Evolutionary conservation across 2,113 vertebrate genomes (phyloP).

Genomic region (Corvus moneduloides): DNA sequence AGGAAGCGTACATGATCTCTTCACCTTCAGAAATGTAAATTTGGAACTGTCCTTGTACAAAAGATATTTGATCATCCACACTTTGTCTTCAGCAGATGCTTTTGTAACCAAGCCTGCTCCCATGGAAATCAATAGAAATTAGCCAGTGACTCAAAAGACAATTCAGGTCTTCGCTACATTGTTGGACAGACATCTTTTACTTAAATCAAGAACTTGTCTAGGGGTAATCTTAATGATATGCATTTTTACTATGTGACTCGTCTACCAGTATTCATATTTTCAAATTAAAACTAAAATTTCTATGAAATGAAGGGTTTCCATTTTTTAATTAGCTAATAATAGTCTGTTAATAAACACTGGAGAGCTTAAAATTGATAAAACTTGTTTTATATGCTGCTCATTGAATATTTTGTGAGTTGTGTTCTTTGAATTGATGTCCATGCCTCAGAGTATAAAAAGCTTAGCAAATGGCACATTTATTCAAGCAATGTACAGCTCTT

Average conservation of each 20-base stretch:
- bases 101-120: not conserved
- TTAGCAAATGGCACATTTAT: not conserved
- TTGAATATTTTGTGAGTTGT: not conserved
- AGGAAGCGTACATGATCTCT: not conserved
- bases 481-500: not conserved
- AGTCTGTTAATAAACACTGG: not conserved
- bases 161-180: not conserved
- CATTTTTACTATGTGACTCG: not conserved
- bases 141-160: not conserved
- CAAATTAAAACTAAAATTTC: not conserved
- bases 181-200: slow-evolving; percentile 27
- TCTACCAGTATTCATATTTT: not conserved
- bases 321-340: not conserved
- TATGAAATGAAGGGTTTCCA: not conserved
- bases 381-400: not conserved
- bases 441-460: not conserved
- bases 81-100: not conserved
- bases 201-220: slow-evolving; percentile 14
- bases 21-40: slow-evolving; percentile 13
- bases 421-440: not conserved
- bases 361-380: not conserved
- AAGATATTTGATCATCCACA: not conserved
- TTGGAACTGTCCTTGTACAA: not conserved
- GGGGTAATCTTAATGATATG: not conserved
- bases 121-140: slow-evolving; percentile 6